A percentile compares a stretch with the other conserved stretches of the same genome.
These are phyloP conservation scores for Motacilla alba DNA, from an alignment of 2,113 vertebrate genomes.

Conservation along the genomic window DNA sequence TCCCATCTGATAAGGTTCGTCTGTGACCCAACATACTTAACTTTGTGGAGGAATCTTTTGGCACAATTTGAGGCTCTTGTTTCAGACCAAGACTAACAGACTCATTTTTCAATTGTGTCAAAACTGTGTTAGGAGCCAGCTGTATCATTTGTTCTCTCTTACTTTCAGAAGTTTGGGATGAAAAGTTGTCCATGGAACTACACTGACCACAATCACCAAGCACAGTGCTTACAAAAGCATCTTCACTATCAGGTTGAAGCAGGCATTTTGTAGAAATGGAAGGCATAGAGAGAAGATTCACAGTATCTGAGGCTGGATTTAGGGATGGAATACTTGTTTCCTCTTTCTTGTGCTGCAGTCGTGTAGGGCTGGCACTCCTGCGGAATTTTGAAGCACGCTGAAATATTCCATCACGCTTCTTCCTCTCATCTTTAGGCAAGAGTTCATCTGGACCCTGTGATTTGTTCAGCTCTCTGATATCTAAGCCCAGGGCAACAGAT, in stretches of 20 bases:
- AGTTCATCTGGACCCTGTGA: constrained; percentile 66
- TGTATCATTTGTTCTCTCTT: neutral
- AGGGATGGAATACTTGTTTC: constrained; percentile 45
- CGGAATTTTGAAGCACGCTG: constrained; percentile 83
- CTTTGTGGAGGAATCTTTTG: neutral
- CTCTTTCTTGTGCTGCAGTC: constrained; percentile 70
- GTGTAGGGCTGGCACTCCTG: constrained; percentile 76
- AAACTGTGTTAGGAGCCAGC: neutral
- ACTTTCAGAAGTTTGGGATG: neutral
- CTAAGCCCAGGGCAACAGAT: constrained; percentile 84
- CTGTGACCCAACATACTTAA: constrained; percentile 10
- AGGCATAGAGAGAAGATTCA: constrained; percentile 81
- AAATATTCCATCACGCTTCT: constrained; percentile 84
- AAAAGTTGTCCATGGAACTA: neutral
- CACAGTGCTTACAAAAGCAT: neutral
- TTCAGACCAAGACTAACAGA: neutral
- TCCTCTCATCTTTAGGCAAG: constrained; percentile 81
- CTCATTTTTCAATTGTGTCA: neutral
- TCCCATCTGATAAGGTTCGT: constrained; percentile 61
- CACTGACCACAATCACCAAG: neutral
- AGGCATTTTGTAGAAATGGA: constrained; percentile 88
- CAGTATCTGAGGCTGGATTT: constrained; percentile 16
- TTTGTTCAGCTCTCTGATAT: constrained; percentile 80
- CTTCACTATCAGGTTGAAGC: constrained; percentile 73
- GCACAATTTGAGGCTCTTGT: neutral